These are phyloP conservation scores for Andrena chrysosceles DNA, from an alignment of 2,888 invertebrate genomes.

Conservation along the genomic window DNA sequence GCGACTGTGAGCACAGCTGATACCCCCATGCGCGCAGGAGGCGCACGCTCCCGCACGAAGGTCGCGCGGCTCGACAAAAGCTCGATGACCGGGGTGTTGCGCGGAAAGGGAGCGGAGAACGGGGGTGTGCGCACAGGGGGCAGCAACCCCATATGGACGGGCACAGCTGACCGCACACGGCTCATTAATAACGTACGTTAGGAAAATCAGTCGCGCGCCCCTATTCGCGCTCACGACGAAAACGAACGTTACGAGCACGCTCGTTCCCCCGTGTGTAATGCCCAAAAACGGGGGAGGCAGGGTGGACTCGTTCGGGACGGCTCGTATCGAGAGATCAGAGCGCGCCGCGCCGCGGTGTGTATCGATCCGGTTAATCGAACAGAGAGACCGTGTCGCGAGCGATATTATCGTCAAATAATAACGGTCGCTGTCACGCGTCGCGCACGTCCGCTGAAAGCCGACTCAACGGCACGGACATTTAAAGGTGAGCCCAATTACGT, in stretches of 20 bases:
- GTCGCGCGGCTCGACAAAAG: slow-evolving; percentile 59
- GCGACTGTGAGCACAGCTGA: slow-evolving; percentile 81
- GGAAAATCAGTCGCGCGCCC: slow-evolving; percentile 66
- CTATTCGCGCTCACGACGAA: slow-evolving; percentile 55
- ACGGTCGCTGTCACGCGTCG: slow-evolving; percentile 31
- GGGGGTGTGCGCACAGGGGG: slow-evolving; percentile 67
- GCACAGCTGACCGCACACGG: slow-evolving; percentile 82
- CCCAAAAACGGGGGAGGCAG: not conserved
- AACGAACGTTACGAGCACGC: slow-evolving; percentile 68
- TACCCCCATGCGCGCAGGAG: slow-evolving; percentile 77
- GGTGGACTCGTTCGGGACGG: not conserved
- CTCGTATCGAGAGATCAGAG: slow-evolving; percentile 41
- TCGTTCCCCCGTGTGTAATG: slow-evolving; percentile 16
- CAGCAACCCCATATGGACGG: slow-evolving; percentile 75
- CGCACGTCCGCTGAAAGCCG: slow-evolving; percentile 35
- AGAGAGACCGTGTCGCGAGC: slow-evolving; percentile 22
- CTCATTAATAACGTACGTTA: slow-evolving; percentile 84
- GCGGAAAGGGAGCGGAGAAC: slow-evolving; percentile 52
- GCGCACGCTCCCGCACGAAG: slow-evolving; percentile 46
- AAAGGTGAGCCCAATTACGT: not conserved
- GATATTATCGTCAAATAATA: slow-evolving; percentile 52
- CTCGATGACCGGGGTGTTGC: slow-evolving; percentile 50
- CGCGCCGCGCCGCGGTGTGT: not conserved
- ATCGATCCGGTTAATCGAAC: slow-evolving; percentile 54
- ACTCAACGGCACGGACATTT: not conserved